These are phyloP conservation scores for Iguana delicatissima DNA, from an alignment of 2,797 vertebrate genomes.

Conservation along the genomic window DNA sequence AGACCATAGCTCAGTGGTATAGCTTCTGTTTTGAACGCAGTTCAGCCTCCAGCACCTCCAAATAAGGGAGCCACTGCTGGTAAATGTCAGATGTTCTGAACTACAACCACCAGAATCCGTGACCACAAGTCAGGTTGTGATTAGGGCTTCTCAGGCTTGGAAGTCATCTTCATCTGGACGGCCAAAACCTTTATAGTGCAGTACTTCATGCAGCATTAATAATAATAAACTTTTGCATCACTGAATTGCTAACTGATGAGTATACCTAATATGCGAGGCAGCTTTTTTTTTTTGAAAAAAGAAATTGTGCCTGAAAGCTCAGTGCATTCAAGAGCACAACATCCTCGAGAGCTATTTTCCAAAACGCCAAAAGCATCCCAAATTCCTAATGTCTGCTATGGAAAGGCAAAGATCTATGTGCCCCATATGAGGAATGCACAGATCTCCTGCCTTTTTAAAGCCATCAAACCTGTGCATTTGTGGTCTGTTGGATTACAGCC, in stretches of 20 bases:
- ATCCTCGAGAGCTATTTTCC: background rate
- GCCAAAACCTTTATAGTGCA: no score
- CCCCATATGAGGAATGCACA: background rate
- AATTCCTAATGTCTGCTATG: background rate
- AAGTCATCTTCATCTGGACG: no score
- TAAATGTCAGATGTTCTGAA: no score
- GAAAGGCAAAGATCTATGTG: background rate
- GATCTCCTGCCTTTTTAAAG: constrained; percentile 18
- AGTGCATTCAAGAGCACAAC: background rate
- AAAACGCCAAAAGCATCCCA: background rate
- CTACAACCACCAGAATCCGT: no score
- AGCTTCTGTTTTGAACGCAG: no score
- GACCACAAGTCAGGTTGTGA: no score
- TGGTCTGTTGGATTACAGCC: constrained; percentile 19
- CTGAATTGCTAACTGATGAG: background rate
- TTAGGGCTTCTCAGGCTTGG: no score
- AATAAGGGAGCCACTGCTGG: no score
- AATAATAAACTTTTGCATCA: background rate
- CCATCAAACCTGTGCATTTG: constrained; percentile 27
- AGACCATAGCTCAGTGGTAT: no score
- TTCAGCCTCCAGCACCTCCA: no score
- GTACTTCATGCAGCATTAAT: background rate
- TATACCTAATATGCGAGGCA: background rate
- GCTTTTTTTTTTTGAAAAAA: constrained; percentile 6
- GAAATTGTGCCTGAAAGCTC: constrained; percentile 2